These are phyloP conservation scores for Himalopsyche kuldschensis DNA, from an alignment of 2,888 invertebrate species.

Conservation along the genomic window DNA sequence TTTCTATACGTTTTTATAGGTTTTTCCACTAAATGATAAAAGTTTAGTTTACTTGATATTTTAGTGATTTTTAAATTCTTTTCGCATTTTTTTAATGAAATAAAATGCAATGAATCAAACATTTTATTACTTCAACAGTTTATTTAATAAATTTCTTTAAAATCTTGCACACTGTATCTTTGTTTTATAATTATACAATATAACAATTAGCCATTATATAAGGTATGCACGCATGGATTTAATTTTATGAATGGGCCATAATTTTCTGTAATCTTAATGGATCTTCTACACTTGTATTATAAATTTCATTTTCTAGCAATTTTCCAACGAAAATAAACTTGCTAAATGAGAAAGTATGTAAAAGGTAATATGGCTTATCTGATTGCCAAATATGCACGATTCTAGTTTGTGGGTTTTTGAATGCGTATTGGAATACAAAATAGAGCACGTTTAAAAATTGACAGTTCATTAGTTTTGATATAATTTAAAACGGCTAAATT, in stretches of 20 bases:
- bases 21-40: too few relatives aligned
- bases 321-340: neutral
- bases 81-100: too few relatives aligned
- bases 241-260: neutral
- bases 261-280: neutral
- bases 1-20: too few relatives aligned
- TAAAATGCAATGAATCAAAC: too few relatives aligned
- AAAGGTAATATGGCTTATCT: neutral
- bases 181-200: too few relatives aligned
- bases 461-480: neutral
- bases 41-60: too few relatives aligned
- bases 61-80: too few relatives aligned
- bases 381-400: neutral
- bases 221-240: neutral
- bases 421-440: neutral
- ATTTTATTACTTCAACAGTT: too few relatives aligned
- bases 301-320: neutral
- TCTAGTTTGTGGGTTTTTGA: neutral
- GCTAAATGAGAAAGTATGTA: neutral
- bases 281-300: neutral
- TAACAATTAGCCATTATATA: too few relatives aligned
- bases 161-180: too few relatives aligned
- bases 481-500: neutral
- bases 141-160: too few relatives aligned
- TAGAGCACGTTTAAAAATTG: neutral